Conservation (phyloP, 2,113 vertebrate genomes). For the Hystrix cristata region DNA sequence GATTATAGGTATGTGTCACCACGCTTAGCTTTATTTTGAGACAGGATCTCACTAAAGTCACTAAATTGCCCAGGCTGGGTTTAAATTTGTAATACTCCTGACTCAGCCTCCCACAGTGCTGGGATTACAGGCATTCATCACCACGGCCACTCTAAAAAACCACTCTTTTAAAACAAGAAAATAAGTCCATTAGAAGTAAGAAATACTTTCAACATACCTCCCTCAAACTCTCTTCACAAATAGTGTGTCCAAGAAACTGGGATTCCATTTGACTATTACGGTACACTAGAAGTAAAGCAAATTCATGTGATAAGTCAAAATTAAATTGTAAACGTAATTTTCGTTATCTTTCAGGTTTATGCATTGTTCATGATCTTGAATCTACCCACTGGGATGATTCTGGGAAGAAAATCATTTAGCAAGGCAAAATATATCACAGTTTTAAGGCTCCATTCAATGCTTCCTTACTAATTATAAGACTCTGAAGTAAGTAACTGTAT, state of each 20-base stretch:
- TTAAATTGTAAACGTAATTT: constrained; percentile 56
- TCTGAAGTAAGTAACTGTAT: constrained; percentile 52
- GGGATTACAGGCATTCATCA: neutral
- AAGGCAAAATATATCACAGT: constrained; percentile 20
- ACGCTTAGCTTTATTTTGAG: neutral
- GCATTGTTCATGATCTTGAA: constrained; percentile 34
- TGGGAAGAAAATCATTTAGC: constrained; percentile 14
- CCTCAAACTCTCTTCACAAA: constrained; percentile 88
- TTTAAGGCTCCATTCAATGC: constrained; percentile 52
- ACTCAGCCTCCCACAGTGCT: neutral
- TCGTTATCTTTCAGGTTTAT: constrained; percentile 62
- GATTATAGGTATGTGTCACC: neutral
- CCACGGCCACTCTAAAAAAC: neutral
- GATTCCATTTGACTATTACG: constrained; percentile 92
- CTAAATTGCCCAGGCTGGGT: neutral
- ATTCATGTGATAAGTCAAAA: constrained; percentile 55
- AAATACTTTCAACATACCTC: constrained; percentile 88
- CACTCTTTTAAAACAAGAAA: neutral
- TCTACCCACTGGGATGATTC: constrained; percentile 9
- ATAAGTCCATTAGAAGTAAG: neutral
- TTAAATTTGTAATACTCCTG: neutral
- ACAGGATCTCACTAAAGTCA: neutral
- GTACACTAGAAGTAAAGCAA: constrained; percentile 87
- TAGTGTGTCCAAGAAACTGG: constrained; percentile 89
- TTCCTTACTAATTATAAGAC: constrained; percentile 55